Evolutionary conservation across 2,888 invertebrate genomes (phyloP).

Genomic region (Enchytraeus crypticus): DNA sequence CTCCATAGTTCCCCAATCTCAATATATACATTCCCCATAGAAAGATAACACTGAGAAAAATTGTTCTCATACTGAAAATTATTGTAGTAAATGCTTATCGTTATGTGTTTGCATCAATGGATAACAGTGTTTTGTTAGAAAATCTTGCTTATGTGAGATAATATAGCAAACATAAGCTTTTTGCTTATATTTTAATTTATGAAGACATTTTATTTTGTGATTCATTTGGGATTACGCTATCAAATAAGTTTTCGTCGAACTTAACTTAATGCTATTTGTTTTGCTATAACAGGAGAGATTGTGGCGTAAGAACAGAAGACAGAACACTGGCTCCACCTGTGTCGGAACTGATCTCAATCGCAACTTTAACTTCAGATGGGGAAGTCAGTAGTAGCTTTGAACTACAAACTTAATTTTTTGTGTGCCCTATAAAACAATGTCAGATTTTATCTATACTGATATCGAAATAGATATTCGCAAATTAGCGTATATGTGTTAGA

Average conservation of each 20-base stretch:
- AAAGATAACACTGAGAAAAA: too few relatives aligned
- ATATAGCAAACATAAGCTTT: not conserved
- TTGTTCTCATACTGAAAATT: too few relatives aligned
- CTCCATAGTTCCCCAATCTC: too few relatives aligned
- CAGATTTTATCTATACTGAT: not conserved
- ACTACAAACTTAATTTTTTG: too few relatives aligned
- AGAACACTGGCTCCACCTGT: constrained; percentile 10
- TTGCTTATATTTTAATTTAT: not conserved
- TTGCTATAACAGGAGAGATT: constrained; percentile 20
- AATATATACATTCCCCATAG: too few relatives aligned
- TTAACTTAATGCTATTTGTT: too few relatives aligned
- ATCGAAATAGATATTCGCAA: not conserved
- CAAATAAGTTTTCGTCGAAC: not conserved
- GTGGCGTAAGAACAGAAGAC: constrained; percentile 23
- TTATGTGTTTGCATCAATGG: too few relatives aligned
- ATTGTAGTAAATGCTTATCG: too few relatives aligned
- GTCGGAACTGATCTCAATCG: constrained; percentile 22
- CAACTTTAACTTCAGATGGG: constrained; percentile 21
- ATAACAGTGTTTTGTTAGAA: too few relatives aligned
- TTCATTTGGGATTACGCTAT: not conserved
- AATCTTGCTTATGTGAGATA: too few relatives aligned
- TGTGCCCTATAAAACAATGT: too few relatives aligned
- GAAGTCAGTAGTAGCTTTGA: constrained; percentile 14
- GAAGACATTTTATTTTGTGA: not conserved
- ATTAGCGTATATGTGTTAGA: too few relatives aligned